Evolutionary conservation across 2,888 invertebrate genomes (phyloP).

Genomic region (Podabrus alpinus): DNA sequence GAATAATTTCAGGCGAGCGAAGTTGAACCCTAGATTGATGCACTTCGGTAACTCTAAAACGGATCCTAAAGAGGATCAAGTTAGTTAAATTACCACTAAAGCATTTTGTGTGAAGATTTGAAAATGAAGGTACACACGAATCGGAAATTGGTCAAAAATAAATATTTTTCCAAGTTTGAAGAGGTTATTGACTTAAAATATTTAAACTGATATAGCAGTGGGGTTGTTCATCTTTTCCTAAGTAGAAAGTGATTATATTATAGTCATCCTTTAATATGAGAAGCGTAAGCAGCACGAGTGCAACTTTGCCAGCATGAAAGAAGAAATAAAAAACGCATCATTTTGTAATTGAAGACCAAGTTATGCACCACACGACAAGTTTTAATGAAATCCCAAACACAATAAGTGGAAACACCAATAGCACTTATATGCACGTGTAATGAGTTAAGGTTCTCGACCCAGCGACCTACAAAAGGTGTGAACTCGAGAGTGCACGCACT

Average conservation of each 20-base stretch:
- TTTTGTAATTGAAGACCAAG: not conserved
- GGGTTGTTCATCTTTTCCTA: not conserved
- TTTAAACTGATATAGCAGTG: not conserved
- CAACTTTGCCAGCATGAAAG: not conserved
- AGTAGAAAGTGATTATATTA: not conserved
- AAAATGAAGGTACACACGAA: not conserved
- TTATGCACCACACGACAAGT: not conserved
- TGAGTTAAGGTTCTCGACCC: conserved; percentile 43
- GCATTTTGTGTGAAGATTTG: not conserved
- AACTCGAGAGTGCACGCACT: conserved; percentile 3
- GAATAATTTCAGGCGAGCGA: not conserved
- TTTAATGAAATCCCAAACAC: not conserved
- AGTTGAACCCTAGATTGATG: not conserved
- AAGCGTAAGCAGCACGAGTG: not conserved
- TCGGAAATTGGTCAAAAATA: not conserved
- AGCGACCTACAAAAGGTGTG: conserved; percentile 44
- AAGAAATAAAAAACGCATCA: not conserved
- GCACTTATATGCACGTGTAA: conserved; percentile 39
- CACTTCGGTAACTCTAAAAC: not conserved
- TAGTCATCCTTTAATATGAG: not conserved
- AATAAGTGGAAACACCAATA: not conserved
- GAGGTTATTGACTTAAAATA: not conserved
- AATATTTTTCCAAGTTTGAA: not conserved
- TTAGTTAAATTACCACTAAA: not conserved
- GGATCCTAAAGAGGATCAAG: no score